Conservation (phyloP, 2,888 invertebrate genomes). For the Lasioglossum leucozonium region DNA sequence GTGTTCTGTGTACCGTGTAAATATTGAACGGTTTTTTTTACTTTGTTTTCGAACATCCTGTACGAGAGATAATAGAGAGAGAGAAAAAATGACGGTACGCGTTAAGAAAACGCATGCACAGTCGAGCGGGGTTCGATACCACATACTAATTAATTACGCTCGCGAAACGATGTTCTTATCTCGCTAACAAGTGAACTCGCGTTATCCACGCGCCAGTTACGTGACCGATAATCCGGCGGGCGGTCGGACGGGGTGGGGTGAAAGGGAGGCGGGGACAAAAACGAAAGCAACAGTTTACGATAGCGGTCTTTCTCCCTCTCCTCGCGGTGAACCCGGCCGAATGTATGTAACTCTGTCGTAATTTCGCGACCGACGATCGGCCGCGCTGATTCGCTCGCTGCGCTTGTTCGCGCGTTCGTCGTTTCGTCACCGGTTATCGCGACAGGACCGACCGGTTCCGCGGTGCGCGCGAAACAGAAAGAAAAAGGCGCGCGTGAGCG, state of each 20-base stretch:
- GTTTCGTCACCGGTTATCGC: slow-evolving; percentile 43
- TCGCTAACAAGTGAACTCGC: not conserved
- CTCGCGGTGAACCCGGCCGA: not conserved
- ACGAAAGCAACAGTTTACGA: not conserved
- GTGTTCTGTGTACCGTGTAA: not conserved
- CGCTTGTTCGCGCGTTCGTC: not conserved
- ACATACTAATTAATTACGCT: not conserved
- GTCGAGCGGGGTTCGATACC: too few relatives aligned
- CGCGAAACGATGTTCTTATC: not conserved
- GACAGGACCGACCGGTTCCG: slow-evolving; percentile 42
- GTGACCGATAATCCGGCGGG: not conserved
- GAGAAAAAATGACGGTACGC: not conserved
- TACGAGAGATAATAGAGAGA: not conserved
- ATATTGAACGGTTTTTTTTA: not conserved
- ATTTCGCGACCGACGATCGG: slow-evolving; percentile 22
- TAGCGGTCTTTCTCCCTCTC: not conserved
- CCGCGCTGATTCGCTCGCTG: slow-evolving; percentile 15
- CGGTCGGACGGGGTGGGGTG: not conserved
- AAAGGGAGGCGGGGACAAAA: not conserved
- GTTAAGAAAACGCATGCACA: not conserved
- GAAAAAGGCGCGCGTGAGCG: not conserved
- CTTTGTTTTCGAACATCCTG: not conserved
- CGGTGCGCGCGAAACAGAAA: slow-evolving; percentile 4
- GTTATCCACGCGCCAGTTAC: not conserved
- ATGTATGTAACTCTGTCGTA: slow-evolving; percentile 34